These are phyloP conservation scores for Alviniconcha strummeri DNA, from an alignment of 2,888 invertebrate species.

Conservation along the genomic window DNA sequence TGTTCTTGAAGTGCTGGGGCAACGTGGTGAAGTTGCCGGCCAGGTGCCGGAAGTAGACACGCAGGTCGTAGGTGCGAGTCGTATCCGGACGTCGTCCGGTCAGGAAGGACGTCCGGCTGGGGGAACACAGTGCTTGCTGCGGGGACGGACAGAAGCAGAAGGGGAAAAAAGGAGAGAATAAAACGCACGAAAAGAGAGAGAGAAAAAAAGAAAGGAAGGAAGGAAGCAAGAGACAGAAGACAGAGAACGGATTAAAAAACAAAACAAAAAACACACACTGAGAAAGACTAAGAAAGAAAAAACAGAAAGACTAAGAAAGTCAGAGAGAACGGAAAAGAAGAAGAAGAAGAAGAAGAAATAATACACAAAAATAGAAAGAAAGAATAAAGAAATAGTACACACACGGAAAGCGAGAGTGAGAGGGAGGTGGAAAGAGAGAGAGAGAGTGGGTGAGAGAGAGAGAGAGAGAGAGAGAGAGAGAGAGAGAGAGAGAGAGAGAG, in stretches of 20 bases:
- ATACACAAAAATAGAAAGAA: not conserved
- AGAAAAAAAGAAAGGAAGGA: not conserved
- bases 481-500: conserved; percentile 30
- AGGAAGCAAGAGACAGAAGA: not conserved
- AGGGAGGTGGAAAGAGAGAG: not conserved
- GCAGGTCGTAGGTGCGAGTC: conserved; percentile 86
- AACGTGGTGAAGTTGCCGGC: conserved; percentile 89
- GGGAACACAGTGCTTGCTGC: conserved; percentile 93
- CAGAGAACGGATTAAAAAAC: not conserved
- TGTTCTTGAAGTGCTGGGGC: conserved; percentile 88
- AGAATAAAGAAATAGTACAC: not conserved
- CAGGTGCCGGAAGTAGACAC: conserved; percentile 83
- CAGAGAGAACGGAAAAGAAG: not conserved
- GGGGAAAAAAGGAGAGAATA: not conserved
- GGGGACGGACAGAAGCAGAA: not conserved
- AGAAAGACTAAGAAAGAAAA: too few relatives aligned
- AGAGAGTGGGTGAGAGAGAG: not conserved
- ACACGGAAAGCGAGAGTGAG: conserved; percentile 5
- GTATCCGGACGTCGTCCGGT: conserved; percentile 91
- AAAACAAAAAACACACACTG: too few relatives aligned
- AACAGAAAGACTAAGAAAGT: too few relatives aligned
- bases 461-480: conserved; percentile 15
- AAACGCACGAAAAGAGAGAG: not conserved
- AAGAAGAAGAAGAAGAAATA: not conserved
- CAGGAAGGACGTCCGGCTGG: conserved; percentile 89